phyloP scores from a whole-genome alignment of 2,797 vertebrate genomes.

The Melanogrammus aeglefinus region DNA sequence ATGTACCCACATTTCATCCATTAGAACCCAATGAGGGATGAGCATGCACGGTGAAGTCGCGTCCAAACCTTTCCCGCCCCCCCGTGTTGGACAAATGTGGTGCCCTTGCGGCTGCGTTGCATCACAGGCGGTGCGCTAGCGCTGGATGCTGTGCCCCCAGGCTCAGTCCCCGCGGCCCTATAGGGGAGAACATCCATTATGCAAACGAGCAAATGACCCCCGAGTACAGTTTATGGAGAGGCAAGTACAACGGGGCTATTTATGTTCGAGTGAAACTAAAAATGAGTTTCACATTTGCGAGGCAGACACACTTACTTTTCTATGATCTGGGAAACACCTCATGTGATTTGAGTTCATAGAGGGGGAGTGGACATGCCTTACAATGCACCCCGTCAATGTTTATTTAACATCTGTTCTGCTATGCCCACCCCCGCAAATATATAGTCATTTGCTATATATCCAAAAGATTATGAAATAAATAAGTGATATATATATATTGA shows the following conservation, averaged over 20 bases:
- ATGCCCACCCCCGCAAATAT: neutral
- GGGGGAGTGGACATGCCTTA: neutral
- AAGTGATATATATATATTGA: too few relatives aligned
- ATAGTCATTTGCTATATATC: neutral
- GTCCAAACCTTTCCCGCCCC: constrained; percentile 2
- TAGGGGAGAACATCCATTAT: constrained; percentile 42
- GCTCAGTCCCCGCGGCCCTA: constrained; percentile 9
- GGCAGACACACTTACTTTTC: neutral
- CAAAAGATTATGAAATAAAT: too few relatives aligned
- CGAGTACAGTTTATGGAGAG: constrained; percentile 34
- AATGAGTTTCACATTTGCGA: neutral
- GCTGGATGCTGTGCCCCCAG: constrained; percentile 19
- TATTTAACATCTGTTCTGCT: neutral
- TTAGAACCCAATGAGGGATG: neutral
- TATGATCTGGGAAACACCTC: neutral
- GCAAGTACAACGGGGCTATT: constrained; percentile 19
- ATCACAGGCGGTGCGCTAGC: constrained; percentile 37
- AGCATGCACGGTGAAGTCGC: neutral
- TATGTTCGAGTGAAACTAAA: constrained; percentile 8
- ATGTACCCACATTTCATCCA: constrained; percentile 1
- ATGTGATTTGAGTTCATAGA: neutral
- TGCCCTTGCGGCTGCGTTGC: constrained; percentile 52
- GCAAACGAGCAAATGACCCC: constrained; percentile 34
- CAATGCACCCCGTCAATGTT: neutral
- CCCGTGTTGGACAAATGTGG: constrained; percentile 8